These are phyloP conservation scores for Salminus brasiliensis DNA, from an alignment of 2,113 vertebrate species.

Conservation along the genomic window DNA sequence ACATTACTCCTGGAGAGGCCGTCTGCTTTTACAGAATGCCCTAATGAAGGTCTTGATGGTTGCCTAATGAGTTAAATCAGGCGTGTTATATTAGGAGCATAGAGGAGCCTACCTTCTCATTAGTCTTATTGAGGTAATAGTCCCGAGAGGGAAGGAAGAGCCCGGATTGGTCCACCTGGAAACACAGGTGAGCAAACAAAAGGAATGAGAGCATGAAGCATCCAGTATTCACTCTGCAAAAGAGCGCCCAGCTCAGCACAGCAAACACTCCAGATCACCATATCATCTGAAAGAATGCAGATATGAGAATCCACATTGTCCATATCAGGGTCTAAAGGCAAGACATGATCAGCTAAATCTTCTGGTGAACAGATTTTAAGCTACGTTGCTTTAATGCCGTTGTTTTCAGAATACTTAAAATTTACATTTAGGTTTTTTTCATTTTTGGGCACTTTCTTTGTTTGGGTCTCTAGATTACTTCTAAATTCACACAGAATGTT, in stretches of 20 bases:
- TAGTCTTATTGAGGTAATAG: slow-evolving; percentile 97
- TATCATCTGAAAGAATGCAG: too few species aligned
- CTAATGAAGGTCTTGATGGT: background rate
- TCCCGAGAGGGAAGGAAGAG: slow-evolving; percentile 95
- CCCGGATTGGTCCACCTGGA: slow-evolving; percentile 95
- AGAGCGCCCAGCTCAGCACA: background rate
- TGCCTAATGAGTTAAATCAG: background rate
- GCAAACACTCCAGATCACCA: background rate
- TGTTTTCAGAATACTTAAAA: too few species aligned
- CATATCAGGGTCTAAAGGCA: too few species aligned
- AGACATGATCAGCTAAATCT: too few species aligned
- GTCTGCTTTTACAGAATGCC: background rate
- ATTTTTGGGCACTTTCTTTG: too few species aligned
- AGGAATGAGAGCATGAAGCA: background rate
- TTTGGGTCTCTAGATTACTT: too few species aligned
- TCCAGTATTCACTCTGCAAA: background rate
- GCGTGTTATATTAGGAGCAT: background rate
- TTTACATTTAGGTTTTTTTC: too few species aligned
- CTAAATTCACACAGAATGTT: too few species aligned
- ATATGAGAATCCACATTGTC: too few species aligned
- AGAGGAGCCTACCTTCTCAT: slow-evolving; percentile 84
- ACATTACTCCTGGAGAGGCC: background rate
- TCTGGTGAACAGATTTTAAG: too few species aligned
- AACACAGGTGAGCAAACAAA: slow-evolving; percentile 40
- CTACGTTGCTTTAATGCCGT: too few species aligned